Evolutionary conservation across 1,140 invertebrate genomes (phyloP).

Genomic region (Drosophila chauvacae): DNA sequence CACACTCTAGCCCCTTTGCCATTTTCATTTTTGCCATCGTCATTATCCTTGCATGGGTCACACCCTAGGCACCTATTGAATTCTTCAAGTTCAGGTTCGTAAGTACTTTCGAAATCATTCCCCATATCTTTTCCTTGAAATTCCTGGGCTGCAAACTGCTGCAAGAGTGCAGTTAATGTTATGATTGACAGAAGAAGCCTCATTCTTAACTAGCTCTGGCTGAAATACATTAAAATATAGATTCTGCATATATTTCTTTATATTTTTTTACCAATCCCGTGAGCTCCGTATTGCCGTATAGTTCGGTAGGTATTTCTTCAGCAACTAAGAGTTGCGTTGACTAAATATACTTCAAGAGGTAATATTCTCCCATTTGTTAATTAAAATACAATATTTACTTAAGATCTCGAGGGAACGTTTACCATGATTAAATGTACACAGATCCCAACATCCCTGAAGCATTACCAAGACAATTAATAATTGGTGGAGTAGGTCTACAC

Average conservation of each 20-base stretch:
- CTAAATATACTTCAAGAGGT: not conserved
- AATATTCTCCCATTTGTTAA: not conserved
- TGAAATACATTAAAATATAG: not conserved
- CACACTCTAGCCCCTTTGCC: conserved; percentile 3
- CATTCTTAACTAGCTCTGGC: not conserved
- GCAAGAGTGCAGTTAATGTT: not conserved
- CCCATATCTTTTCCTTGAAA: not conserved
- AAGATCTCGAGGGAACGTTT: not conserved
- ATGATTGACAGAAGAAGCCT: not conserved
- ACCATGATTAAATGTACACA: not conserved
- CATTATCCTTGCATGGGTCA: not conserved
- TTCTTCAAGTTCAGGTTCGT: not conserved
- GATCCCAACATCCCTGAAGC: not conserved
- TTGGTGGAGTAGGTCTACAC: not conserved
- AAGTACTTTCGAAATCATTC: not conserved
- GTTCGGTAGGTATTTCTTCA: not conserved
- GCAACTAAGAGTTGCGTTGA: not conserved
- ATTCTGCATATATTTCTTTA: not conserved
- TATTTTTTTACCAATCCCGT: not conserved
- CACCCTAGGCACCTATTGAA: conserved; percentile 5
- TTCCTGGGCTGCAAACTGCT: not conserved
- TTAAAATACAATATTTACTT: not conserved
- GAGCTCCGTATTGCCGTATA: not conserved
- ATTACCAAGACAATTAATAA: not conserved
- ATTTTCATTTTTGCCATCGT: not conserved